phyloP scores from a whole-genome alignment of 2,797 vertebrate genomes.

The Hypotaenidia philippensis region DNA sequence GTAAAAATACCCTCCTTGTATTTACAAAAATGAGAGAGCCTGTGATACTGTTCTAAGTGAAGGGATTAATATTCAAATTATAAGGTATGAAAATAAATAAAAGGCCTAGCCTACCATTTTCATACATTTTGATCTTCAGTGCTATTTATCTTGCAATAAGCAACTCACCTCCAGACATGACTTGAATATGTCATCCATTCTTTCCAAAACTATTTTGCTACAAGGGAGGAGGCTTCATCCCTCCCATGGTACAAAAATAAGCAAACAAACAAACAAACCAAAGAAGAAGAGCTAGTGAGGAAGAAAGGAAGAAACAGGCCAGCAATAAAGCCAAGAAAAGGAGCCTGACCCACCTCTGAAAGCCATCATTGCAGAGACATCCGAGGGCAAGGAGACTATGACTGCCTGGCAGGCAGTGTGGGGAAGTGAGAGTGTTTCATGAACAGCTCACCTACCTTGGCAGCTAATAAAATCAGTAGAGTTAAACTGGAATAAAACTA shows the following conservation, averaged over 20 bases:
- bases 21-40: conserved; percentile 16
- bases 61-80: conserved; percentile 71
- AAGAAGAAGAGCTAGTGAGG: not conserved
- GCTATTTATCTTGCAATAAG: conserved; percentile 9
- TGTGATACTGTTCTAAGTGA: conserved; percentile 52
- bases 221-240: not conserved
- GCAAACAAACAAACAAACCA: too few species aligned
- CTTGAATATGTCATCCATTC: not conserved
- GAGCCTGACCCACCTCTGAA: not conserved
- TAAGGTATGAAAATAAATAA: conserved; percentile 23
- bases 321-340: not conserved
- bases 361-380: not conserved
- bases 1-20: conserved; percentile 1
- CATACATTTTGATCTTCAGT: conserved; percentile 10
- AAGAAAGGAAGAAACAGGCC: not conserved
- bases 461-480: conserved; percentile 39
- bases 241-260: not conserved
- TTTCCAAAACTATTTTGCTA: not conserved
- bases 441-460: not conserved
- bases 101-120: not conserved
- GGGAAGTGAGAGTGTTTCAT: not conserved
- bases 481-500: conserved; percentile 15
- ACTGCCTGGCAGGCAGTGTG: not conserved
- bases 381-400: not conserved
- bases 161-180: not conserved